Percentiles rank a stretch among this genome's conserved stretches.
Conservation (phyloP, 2,888 invertebrate genomes). For the Disparrhopalites patrizii region DNA sequence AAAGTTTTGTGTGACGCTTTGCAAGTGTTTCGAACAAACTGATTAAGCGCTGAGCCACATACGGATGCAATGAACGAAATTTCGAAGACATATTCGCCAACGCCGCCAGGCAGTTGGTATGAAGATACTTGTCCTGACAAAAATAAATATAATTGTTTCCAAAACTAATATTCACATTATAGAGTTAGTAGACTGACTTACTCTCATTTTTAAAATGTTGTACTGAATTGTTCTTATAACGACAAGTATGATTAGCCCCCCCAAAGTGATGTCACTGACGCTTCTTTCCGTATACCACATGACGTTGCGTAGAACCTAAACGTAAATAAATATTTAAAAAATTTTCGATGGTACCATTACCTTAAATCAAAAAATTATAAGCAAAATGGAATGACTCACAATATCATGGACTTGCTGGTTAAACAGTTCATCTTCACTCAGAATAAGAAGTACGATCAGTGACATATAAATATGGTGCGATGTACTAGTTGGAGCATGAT, state of each 20-base stretch:
- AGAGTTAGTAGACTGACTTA: slow-evolving; percentile 50
- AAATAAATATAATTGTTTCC: background rate
- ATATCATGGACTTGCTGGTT: slow-evolving; percentile 91
- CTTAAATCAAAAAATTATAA: too few relatives aligned
- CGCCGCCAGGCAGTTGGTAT: slow-evolving; percentile 97
- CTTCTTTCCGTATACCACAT: slow-evolving; percentile 91
- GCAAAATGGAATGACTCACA: slow-evolving; percentile 61
- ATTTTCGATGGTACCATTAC: too few relatives aligned
- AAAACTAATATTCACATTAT: background rate
- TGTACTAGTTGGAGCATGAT: slow-evolving; percentile 84
- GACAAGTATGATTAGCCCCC: slow-evolving; percentile 88
- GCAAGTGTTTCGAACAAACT: slow-evolving; percentile 87
- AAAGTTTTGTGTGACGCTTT: slow-evolving; percentile 64
- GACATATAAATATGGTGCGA: slow-evolving; percentile 99
- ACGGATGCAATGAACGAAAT: slow-evolving; percentile 88
- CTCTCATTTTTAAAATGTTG: slow-evolving; percentile 91
- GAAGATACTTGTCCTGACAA: slow-evolving; percentile 83
- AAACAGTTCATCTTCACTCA: slow-evolving; percentile 94
- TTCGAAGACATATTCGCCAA: slow-evolving; percentile 95
- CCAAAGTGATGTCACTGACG: slow-evolving; percentile 86
- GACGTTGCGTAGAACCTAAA: slow-evolving; percentile 77
- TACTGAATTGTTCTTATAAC: slow-evolving; percentile 95
- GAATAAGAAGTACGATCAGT: slow-evolving; percentile 87
- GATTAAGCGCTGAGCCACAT: slow-evolving; percentile 85
- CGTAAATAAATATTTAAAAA: slow-evolving; percentile 1